A percentile compares a stretch with the other conserved stretches of the same genome.
These are phyloP conservation scores for Axea sp. DNA, from an alignment of 2,888 invertebrate species.

Conservation along the genomic window DNA sequence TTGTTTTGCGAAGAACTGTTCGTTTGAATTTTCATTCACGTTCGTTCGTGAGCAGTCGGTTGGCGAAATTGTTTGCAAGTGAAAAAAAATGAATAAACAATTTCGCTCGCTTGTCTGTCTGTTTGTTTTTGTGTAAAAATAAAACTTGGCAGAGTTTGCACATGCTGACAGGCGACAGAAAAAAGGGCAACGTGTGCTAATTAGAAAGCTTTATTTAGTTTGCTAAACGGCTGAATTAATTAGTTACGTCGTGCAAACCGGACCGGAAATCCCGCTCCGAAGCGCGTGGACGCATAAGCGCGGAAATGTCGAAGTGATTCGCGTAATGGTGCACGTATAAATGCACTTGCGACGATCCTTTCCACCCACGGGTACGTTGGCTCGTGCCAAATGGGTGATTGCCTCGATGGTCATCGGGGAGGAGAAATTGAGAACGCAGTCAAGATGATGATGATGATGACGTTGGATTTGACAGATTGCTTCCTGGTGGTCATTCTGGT, in stretches of 20 bases:
- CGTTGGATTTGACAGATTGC: slow-evolving; percentile 31
- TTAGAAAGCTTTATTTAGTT: slow-evolving; percentile 32
- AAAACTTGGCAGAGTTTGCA: too few species aligned
- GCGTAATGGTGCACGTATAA: slow-evolving; percentile 39
- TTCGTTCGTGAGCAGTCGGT: too few species aligned
- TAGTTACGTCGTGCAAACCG: slow-evolving; percentile 26
- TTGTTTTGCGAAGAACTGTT: too few species aligned
- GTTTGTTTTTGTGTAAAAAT: too few species aligned
- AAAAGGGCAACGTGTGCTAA: slow-evolving; percentile 9
- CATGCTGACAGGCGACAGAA: too few species aligned
- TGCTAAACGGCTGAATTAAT: slow-evolving; percentile 50
- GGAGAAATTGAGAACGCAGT: slow-evolving; percentile 45
- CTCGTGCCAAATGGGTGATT: slow-evolving; percentile 61
- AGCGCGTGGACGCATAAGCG: slow-evolving; percentile 41
- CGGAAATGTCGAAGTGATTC: slow-evolving; percentile 60
- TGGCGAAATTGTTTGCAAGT: too few species aligned
- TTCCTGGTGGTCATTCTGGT: slow-evolving; percentile 42
- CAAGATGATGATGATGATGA: slow-evolving; percentile 36
- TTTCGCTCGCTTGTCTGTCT: too few species aligned
- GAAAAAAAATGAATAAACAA: too few species aligned
- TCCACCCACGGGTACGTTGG: slow-evolving; percentile 53
- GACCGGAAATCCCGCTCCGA: slow-evolving; percentile 55
- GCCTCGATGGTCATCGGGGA: slow-evolving; percentile 41
- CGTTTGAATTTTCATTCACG: too few species aligned
- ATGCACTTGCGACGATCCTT: slow-evolving; percentile 40